phyloP scores from a whole-genome alignment of 1,140 invertebrate genomes.

The Temnothorax nylanderi region DNA sequence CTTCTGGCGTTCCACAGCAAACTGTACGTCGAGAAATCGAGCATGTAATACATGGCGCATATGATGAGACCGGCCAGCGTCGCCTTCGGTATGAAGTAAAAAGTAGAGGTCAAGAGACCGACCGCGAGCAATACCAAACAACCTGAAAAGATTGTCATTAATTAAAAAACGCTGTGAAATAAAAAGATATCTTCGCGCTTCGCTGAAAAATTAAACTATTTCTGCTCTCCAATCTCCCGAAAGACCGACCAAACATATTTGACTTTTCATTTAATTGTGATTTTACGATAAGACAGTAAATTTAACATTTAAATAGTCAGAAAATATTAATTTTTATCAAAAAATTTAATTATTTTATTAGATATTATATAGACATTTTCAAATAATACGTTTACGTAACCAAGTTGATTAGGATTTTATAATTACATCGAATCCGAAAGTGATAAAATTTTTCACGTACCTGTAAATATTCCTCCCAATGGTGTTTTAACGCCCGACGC shows the following conservation, averaged over 20 bases:
- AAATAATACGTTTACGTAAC: not conserved
- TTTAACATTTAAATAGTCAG: not conserved
- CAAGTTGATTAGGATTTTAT: not conserved
- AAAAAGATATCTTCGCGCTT: not conserved
- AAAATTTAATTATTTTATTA: not conserved
- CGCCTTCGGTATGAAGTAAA: slow-evolving; percentile 91
- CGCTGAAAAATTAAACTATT: slow-evolving; percentile 24
- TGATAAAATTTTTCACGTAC: slow-evolving; percentile 71
- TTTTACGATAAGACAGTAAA: not conserved
- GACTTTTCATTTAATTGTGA: not conserved
- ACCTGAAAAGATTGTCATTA: slow-evolving; percentile 84
- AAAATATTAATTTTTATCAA: not conserved
- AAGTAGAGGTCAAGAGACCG: slow-evolving; percentile 89
- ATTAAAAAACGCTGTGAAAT: not conserved
- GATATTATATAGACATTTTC: not conserved
- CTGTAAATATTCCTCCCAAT: slow-evolving; percentile 91
- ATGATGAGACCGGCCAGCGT: slow-evolving; percentile 90
- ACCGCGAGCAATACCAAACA: slow-evolving; percentile 89
- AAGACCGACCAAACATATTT: not conserved
- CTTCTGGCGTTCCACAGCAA: slow-evolving; percentile 93
- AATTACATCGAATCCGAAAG: not conserved
- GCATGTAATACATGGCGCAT: slow-evolving; percentile 91
- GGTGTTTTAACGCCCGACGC: slow-evolving; percentile 92
- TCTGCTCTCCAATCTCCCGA: not conserved
- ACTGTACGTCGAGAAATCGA: slow-evolving; percentile 90